phyloP scores from a whole-genome alignment of 2,113 vertebrate species.

The Cettia cetti region DNA sequence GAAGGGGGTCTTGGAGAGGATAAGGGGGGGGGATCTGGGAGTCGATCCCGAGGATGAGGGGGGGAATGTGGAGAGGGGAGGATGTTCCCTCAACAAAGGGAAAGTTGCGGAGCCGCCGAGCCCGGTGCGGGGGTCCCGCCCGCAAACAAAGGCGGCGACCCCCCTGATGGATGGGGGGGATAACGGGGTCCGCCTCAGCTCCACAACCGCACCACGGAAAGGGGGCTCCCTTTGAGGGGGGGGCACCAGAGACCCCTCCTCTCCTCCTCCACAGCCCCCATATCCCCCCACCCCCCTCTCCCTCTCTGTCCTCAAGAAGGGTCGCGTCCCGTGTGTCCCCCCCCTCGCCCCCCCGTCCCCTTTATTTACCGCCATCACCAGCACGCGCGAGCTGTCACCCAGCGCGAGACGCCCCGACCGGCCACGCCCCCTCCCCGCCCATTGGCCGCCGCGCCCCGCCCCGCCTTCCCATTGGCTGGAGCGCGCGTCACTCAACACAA shows the following conservation, averaged over 20 bases:
- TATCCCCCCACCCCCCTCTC: background rate
- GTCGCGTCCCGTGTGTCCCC: background rate
- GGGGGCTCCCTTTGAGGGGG: background rate
- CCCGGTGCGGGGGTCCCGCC: background rate
- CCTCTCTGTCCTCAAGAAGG: background rate
- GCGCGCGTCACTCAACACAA: background rate
- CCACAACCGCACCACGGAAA: background rate
- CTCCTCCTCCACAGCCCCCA: background rate
- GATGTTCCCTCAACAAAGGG: background rate
- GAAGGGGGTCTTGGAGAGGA: background rate
- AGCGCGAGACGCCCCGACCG: conserved; percentile 69
- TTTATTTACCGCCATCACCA: conserved; percentile 86
- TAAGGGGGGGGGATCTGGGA: background rate
- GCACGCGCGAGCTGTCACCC: conserved; percentile 84
- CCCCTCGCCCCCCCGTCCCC: background rate
- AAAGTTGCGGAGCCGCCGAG: background rate
- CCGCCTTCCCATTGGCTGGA: conserved; percentile 23
- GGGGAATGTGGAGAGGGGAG: background rate
- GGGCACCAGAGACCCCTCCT: background rate
- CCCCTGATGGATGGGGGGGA: background rate
- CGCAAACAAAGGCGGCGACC: background rate
- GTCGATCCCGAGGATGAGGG: background rate
- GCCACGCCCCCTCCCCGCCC: conserved; percentile 53
- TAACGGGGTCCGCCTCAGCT: background rate
- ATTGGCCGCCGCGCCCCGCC: conserved; percentile 39